Evolutionary conservation across 64 coral and sea anemone genomes (phyloP).

Genomic region (Anthopleura sola): DNA sequence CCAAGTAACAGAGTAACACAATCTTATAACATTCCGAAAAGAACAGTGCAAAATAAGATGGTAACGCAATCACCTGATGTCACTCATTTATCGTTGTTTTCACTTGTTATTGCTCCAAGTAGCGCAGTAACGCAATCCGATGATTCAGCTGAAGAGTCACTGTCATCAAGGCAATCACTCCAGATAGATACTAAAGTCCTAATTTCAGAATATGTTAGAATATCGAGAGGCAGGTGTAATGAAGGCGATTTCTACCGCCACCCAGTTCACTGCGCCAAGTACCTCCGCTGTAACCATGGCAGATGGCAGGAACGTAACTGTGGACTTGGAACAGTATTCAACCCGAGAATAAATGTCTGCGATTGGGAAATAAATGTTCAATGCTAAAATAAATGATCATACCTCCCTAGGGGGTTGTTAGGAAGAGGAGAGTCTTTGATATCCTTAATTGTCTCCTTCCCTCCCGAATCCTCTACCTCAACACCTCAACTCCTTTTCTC

Average conservation of each 20-base stretch:
- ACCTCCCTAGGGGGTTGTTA: too few relatives aligned
- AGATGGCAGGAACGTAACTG: background rate
- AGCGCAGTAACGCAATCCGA: background rate
- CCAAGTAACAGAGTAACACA: too few relatives aligned
- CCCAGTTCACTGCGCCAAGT: background rate
- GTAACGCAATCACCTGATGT: too few relatives aligned
- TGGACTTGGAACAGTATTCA: background rate
- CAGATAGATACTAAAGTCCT: background rate
- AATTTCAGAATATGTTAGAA: background rate
- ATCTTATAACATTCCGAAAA: too few relatives aligned
- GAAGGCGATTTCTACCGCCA: background rate
- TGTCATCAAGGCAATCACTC: background rate
- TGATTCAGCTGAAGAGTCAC: background rate
- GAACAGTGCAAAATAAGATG: too few relatives aligned
- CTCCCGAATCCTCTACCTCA: too few relatives aligned
- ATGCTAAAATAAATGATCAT: too few relatives aligned
- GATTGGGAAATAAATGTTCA: background rate
- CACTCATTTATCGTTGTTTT: too few relatives aligned
- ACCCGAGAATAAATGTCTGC: background rate
- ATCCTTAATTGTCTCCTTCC: too few relatives aligned
- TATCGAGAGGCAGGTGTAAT: background rate
- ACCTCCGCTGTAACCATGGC: background rate
- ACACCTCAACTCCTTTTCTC: background rate
- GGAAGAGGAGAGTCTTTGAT: too few relatives aligned
- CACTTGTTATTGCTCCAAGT: too few relatives aligned